Conservation (phyloP, 2,113 vertebrate species). For the Lota lota region DNA sequence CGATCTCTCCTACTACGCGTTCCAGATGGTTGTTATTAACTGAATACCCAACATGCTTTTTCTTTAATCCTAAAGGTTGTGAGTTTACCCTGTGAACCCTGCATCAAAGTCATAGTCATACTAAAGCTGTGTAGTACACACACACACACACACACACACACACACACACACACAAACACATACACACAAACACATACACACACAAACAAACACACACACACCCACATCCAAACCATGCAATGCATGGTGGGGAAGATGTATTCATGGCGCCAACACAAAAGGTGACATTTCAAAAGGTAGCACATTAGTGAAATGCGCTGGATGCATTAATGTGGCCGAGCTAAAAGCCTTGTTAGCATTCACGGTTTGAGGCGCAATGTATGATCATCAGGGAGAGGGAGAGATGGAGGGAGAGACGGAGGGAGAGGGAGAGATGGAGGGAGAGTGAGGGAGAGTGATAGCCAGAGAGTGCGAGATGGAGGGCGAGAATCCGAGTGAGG, state of each 20-base stretch:
- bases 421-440: slow-evolving; percentile 16
- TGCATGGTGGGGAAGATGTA: slow-evolving; percentile 41
- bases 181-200: too few relatives aligned
- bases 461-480: slow-evolving; percentile 8
- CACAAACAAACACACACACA: too few relatives aligned
- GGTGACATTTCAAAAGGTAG: slow-evolving; percentile 67
- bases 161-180: background rate
- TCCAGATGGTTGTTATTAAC: too few relatives aligned
- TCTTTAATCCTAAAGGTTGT: too few relatives aligned
- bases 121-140: background rate
- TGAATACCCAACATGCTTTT: too few relatives aligned
- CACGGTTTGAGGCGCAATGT: slow-evolving; percentile 61
- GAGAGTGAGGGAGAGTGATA: slow-evolving; percentile 4
- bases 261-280: slow-evolving; percentile 61
- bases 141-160: background rate
- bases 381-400: slow-evolving; percentile 50
- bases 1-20: too few relatives aligned
- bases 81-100: too few relatives aligned
- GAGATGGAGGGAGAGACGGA: slow-evolving; percentile 1
- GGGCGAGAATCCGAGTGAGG: too few relatives aligned
- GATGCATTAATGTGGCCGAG: slow-evolving; percentile 61
- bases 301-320: slow-evolving; percentile 63
- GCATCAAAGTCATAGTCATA: too few relatives aligned
- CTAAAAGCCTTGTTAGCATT: slow-evolving; percentile 73
- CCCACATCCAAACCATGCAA: slow-evolving; percentile 27